Evolutionary conservation across 2,797 vertebrate genomes (phyloP).

Genomic region (Vipera ursinii): DNA sequence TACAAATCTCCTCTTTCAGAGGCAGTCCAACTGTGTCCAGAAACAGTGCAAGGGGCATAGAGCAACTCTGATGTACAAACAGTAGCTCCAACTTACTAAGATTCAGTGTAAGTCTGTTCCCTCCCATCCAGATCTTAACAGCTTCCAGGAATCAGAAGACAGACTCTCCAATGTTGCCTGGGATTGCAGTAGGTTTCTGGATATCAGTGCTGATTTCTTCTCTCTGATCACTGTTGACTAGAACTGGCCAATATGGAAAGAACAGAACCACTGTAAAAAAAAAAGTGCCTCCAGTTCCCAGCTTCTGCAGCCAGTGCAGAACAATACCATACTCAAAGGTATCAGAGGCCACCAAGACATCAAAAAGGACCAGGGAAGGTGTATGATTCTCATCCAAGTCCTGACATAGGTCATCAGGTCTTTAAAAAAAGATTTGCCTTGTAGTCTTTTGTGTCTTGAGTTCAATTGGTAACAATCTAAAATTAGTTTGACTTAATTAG

Average conservation of each 20-base stretch:
- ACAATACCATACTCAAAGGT: not conserved
- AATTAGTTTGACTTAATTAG: not conserved
- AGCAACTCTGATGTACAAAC: not conserved
- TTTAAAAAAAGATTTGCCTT: not conserved
- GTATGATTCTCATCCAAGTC: not conserved
- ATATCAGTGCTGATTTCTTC: not conserved
- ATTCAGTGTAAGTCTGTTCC: not conserved
- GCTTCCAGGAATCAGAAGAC: not conserved
- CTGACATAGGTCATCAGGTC: not conserved
- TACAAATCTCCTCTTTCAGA: not conserved
- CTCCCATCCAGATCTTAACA: not conserved
- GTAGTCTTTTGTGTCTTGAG: not conserved
- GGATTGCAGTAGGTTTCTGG: not conserved
- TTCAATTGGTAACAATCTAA: constrained; percentile 5
- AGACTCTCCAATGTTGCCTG: not conserved
- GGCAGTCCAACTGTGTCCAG: not conserved
- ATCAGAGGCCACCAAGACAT: not conserved
- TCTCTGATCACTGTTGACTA: not conserved
- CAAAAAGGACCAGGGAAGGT: not conserved
- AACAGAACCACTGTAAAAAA: not conserved
- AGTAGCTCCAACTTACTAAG: not conserved
- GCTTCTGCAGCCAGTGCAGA: not conserved
- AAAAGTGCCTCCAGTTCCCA: not conserved
- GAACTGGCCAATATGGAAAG: not conserved
- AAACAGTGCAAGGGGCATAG: not conserved